Base-by-base conservation (phyloP, 2,797 vertebrate species). In the Ispidina picta region DNA sequence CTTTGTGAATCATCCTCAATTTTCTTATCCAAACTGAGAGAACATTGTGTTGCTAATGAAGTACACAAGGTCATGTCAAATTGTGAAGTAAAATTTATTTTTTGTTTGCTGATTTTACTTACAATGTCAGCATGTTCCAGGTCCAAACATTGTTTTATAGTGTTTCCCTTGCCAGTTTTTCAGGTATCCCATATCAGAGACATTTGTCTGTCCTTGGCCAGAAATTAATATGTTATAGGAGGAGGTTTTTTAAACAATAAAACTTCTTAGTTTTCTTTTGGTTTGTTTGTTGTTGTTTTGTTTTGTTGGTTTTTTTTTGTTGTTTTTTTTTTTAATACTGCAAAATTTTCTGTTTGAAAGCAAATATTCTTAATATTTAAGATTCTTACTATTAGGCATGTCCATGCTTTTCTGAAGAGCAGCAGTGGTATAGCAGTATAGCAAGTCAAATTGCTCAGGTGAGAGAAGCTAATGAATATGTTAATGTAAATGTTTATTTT, bases 11-110 rank as follows among this genome's bases (percentile, higher is more conserved):
- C 72, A 66, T 72, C 43, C 46, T 15, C 3, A 2, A 80, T 86
- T 91, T 93, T 85, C 81, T 96, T 93, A 92, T 93, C 94, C 86
- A 70, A 37, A 85, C 81, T 31, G 69, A 94, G 65, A 21, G 95
- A 96, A 96, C 89, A 69, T 48, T 0, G 0, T 87, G 92, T 93
- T 95, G 78, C 88, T 87, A 83, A 69, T 3, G 2, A 2, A 3
- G 35, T 81, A 59, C 80, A 83, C 74, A 92, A 94, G 89, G 95
- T 90, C 91, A 76, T 6, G 2, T 88, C 59, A 85, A 83, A 66
- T 85, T 74, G 39, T 51, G 63, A 80, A 94, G 44, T 29, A 54
- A 88, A 69, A 63, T 35, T 60, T 69, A 33, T 80, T 87, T 94
- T 89, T 46, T 73, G 29, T 93, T 82, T 72, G 31, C 44, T 78